Conservation (phyloP, 2,113 vertebrate species). For the Sphyrna mokarran region DNA sequence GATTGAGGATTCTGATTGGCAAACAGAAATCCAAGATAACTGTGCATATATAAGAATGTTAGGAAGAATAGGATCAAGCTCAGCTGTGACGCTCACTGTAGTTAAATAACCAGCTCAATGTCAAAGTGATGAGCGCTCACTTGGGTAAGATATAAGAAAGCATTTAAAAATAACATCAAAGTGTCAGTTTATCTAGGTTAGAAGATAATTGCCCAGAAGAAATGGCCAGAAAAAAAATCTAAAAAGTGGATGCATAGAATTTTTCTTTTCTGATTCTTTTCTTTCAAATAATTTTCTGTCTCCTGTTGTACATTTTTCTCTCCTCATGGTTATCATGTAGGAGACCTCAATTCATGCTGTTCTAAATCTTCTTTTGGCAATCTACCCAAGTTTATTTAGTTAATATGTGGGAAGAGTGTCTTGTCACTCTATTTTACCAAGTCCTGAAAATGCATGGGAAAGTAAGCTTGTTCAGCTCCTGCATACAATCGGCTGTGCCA, state of each 20-base stretch:
- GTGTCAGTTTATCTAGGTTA: neutral
- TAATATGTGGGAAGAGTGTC: neutral
- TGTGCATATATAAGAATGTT: neutral
- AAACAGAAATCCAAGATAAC: neutral
- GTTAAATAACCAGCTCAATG: neutral
- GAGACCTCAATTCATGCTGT: neutral
- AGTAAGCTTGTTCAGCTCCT: neutral
- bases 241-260: neutral
- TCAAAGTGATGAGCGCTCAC: neutral
- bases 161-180: neutral
- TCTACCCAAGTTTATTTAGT: neutral
- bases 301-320: neutral
- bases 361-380: neutral
- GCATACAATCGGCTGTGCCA: neutral
- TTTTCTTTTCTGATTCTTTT: neutral
- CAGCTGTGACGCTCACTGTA: neutral
- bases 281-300: neutral
- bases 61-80: neutral
- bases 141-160: neutral
- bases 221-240: neutral
- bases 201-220: neutral
- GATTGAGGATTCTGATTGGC: neutral
- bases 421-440: neutral
- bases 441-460: neutral
- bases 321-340: neutral